Conservation (phyloP, 2,797 vertebrate genomes). For the Coracias cyanogaster region DNA sequence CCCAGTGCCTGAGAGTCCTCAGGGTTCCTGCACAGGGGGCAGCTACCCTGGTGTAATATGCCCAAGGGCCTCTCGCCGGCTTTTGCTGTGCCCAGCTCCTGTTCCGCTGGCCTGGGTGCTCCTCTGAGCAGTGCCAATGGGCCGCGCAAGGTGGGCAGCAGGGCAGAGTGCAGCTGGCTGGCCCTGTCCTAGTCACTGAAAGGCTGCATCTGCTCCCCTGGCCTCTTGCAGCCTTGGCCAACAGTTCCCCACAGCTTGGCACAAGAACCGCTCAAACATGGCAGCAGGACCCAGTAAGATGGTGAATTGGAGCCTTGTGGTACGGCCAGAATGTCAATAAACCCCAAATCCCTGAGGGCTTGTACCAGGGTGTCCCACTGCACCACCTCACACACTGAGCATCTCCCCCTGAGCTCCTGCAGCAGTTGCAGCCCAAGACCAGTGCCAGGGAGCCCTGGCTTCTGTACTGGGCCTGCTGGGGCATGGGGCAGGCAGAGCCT, state of each 20-base stretch:
- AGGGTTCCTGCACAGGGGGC: not conserved
- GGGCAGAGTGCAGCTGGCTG: not conserved
- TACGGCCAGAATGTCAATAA: accelerated
- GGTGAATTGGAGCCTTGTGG: not conserved
- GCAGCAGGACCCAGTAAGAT: not conserved
- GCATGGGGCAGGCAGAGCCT: accelerated
- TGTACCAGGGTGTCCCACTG: not conserved
- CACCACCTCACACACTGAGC: not conserved
- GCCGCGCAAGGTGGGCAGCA: not conserved
- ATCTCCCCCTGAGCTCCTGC: not conserved
- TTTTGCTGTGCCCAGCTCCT: not conserved
- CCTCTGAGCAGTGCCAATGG: not conserved
- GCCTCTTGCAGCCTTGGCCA: not conserved
- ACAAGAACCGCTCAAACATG: not conserved
- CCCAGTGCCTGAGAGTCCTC: not conserved
- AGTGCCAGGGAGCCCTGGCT: accelerated
- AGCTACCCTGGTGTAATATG: not conserved
- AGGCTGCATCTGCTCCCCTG: not conserved
- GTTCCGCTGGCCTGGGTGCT: not conserved
- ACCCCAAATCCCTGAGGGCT: not conserved
- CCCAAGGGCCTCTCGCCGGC: not conserved
- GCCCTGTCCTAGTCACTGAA: accelerated
- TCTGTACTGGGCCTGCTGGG: not conserved
- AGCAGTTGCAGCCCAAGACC: accelerated
- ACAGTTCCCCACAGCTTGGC: accelerated